A percentile compares a stretch with the other conserved stretches of the same genome.
phyloP scores from a whole-genome alignment of 2,113 vertebrate species.

The Barbus barbus region DNA sequence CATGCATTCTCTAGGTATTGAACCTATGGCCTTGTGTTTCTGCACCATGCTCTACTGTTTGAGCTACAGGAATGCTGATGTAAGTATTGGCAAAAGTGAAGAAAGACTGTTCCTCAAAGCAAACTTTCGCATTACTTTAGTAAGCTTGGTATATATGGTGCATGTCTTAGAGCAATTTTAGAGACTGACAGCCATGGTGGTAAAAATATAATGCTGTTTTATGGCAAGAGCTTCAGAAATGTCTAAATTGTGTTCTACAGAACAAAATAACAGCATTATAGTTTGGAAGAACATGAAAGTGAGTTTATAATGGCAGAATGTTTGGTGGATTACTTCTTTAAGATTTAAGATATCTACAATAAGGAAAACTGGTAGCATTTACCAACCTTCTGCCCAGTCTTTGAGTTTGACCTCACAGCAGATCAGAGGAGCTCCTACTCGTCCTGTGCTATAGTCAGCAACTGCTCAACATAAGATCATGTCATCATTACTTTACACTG shows the following conservation, averaged over 20 bases:
- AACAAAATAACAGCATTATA: not conserved
- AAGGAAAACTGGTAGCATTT: not conserved
- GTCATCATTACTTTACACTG: not conserved
- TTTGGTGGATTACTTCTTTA: not conserved
- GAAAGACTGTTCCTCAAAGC: not conserved
- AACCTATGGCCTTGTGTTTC: not conserved
- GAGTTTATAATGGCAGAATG: not conserved
- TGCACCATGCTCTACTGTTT: not conserved
- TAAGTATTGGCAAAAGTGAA: not conserved
- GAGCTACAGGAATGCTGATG: not conserved
- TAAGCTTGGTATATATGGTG: not conserved
- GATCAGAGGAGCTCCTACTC: constrained; percentile 93
- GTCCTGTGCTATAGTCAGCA: constrained; percentile 85
- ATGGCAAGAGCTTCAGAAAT: not conserved
- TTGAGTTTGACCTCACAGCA: constrained; percentile 93
- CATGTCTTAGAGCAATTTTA: too few species aligned
- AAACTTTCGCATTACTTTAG: not conserved
- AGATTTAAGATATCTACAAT: not conserved
- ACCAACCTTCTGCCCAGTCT: constrained; percentile 94
- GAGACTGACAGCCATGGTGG: not conserved
- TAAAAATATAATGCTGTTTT: not conserved
- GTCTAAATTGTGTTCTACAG: not conserved
- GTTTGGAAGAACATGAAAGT: not conserved
- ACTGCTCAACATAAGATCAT: constrained; percentile 58
- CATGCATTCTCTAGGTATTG: not conserved